These are phyloP conservation scores for Lumbricus terrestris DNA, from an alignment of 2,888 invertebrate species.

Conservation along the genomic window DNA sequence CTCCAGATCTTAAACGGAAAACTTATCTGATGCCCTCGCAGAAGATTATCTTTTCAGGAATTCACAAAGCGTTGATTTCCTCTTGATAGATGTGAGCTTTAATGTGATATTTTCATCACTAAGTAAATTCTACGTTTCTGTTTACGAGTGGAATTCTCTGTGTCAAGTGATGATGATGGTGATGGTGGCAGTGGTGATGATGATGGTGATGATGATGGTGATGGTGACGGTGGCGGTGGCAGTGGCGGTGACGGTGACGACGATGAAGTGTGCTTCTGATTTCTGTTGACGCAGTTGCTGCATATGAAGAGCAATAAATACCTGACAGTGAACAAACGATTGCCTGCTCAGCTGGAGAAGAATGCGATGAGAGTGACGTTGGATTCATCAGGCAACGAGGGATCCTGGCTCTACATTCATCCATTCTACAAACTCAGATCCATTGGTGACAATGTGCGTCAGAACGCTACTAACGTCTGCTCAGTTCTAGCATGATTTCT, in stretches of 20 bases:
- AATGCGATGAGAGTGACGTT: conserved; percentile 97
- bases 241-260: background rate
- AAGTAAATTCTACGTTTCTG: background rate
- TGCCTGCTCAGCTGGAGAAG: conserved; percentile 93
- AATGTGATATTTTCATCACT: background rate
- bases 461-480: too few relatives aligned
- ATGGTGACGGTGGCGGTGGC: too few relatives aligned
- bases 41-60: too few relatives aligned
- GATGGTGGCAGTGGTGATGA: too few relatives aligned
- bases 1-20: too few relatives aligned
- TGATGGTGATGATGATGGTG: background rate
- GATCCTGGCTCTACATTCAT: conserved; percentile 98
- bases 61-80: too few relatives aligned
- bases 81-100: background rate
- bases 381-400: conserved; percentile 96
- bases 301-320: conserved; percentile 99
- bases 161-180: too few relatives aligned
- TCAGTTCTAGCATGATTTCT: background rate
- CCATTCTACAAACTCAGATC: conserved; percentile 93
- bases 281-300: conserved; percentile 67
- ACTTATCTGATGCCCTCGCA: too few relatives aligned
- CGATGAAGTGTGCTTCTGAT: background rate
- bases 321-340: conserved; percentile 93
- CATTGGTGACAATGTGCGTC: conserved; percentile 84
- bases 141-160: background rate